Percentiles rank a stretch among this genome's conserved stretches.
phyloP scores from a whole-genome alignment of 2,888 invertebrate genomes.

The Agrypnus murinus region DNA sequence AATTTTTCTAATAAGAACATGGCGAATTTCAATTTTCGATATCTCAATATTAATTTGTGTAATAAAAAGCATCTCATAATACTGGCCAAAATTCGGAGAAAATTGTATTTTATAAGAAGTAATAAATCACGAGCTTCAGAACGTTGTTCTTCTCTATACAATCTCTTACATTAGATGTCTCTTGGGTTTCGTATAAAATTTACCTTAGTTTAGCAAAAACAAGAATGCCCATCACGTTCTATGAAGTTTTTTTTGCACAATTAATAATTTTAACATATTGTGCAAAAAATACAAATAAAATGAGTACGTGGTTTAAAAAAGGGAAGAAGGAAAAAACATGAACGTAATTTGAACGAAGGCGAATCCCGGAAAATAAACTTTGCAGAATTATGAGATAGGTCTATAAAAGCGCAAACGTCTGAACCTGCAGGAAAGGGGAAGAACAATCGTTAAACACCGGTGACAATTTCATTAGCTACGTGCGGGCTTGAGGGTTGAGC shows the following conservation, averaged over 20 bases:
- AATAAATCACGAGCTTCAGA: constrained; percentile 28
- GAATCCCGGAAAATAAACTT: constrained; percentile 34
- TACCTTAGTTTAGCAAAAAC: no score
- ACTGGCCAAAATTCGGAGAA: constrained; percentile 13
- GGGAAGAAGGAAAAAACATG: not conserved
- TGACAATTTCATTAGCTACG: constrained; percentile 54
- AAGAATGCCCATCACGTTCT: no score
- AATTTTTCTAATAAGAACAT: no score
- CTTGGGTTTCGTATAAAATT: constrained; percentile 18
- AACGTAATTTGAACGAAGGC: constrained; percentile 24
- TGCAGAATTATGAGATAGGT: constrained; percentile 41
- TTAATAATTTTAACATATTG: not conserved
- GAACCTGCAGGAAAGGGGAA: constrained; percentile 39
- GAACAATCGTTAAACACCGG: constrained; percentile 51
- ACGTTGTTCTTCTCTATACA: constrained; percentile 20
- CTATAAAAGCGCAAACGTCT: constrained; percentile 43
- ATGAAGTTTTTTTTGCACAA: no score
- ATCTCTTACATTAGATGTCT: constrained; percentile 24
- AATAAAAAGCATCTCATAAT: not conserved
- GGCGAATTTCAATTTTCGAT: no score
- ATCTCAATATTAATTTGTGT: no score
- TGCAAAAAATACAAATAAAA: constrained; percentile 7
- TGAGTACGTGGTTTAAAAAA: not conserved
- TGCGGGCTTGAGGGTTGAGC: constrained; percentile 45
- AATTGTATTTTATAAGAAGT: constrained; percentile 18